phyloP scores from a whole-genome alignment of 2,888 invertebrate species.

The Tenthredo notha region DNA sequence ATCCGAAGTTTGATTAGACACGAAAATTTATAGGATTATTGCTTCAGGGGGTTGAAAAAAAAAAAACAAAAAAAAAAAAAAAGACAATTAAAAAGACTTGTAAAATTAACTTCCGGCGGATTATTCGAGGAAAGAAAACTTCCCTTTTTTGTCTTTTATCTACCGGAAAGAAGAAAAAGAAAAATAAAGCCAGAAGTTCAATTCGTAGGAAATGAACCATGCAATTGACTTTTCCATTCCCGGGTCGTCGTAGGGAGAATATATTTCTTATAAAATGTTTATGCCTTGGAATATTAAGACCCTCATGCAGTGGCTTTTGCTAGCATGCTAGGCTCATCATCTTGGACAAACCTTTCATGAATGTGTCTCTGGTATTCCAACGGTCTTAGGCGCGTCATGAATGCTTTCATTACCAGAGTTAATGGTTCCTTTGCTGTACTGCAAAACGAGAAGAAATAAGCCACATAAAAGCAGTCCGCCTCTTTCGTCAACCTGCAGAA shows the following conservation, averaged over 20 bases:
- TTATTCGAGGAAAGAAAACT: background rate
- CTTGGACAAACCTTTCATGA: slow-evolving; percentile 45
- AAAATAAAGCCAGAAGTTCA: background rate
- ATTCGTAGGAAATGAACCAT: background rate
- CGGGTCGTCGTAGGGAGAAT: background rate
- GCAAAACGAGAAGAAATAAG: background rate
- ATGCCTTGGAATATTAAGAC: background rate
- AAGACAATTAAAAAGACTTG: background rate
- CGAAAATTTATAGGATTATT: background rate
- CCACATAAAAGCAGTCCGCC: background rate
- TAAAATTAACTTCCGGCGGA: background rate
- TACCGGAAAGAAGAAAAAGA: background rate
- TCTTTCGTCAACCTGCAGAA: background rate
- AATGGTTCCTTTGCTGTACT: slow-evolving; percentile 68
- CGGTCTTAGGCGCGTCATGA: slow-evolving; percentile 70
- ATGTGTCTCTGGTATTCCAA: slow-evolving; percentile 31
- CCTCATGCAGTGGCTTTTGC: background rate
- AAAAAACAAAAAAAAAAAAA: background rate
- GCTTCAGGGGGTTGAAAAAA: background rate
- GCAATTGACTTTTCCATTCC: background rate
- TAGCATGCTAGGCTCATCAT: slow-evolving; percentile 30
- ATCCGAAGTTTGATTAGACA: background rate
- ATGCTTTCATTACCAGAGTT: slow-evolving; percentile 70
- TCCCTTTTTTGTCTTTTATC: background rate
- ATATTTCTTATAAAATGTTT: background rate